Evolutionary conservation across 1,140 invertebrate species (phyloP).

Genomic region (Panagrolaimus sp.): DNA sequence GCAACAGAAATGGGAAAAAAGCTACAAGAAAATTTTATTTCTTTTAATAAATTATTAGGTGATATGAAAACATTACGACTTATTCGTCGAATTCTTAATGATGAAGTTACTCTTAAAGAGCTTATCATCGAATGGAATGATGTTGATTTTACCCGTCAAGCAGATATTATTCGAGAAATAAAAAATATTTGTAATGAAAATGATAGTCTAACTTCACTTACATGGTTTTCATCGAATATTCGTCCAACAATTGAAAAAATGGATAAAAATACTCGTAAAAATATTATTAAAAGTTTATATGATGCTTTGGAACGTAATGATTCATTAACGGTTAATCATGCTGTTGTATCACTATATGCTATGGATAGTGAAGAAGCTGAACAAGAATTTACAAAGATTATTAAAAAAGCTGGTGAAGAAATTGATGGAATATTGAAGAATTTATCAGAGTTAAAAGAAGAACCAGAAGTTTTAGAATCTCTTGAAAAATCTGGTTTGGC

Average conservation of each 20-base stretch:
- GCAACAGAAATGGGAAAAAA: neutral
- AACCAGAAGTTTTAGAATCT: conserved; percentile 23
- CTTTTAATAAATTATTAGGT: conserved; percentile 24
- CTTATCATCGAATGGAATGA: conserved; percentile 28
- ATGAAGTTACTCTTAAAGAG: conserved; percentile 26
- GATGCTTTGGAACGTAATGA: conserved; percentile 25
- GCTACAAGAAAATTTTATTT: conserved; percentile 10
- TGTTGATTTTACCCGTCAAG: conserved; percentile 13
- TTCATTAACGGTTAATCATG: conserved; percentile 22
- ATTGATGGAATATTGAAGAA: conserved; percentile 46
- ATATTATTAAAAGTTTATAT: conserved; percentile 16
- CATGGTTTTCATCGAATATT: neutral
- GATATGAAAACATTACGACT: conserved; percentile 22
- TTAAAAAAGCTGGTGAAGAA: conserved; percentile 38
- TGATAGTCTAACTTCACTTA: conserved; percentile 24
- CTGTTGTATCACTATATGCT: conserved; percentile 16
- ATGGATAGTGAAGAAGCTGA: conserved; percentile 22
- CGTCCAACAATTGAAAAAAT: conserved; percentile 1
- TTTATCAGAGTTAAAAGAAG: conserved; percentile 22
- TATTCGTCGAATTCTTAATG: conserved; percentile 14
- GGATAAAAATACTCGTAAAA: neutral
- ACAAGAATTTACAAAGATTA: conserved; percentile 36
- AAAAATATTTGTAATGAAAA: neutral
- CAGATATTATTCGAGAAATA: conserved; percentile 20
- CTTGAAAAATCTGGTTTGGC: conserved; percentile 34